Evolutionary conservation across 2,797 vertebrate genomes (phyloP).

Genomic region (Tapirus indicus): DNA sequence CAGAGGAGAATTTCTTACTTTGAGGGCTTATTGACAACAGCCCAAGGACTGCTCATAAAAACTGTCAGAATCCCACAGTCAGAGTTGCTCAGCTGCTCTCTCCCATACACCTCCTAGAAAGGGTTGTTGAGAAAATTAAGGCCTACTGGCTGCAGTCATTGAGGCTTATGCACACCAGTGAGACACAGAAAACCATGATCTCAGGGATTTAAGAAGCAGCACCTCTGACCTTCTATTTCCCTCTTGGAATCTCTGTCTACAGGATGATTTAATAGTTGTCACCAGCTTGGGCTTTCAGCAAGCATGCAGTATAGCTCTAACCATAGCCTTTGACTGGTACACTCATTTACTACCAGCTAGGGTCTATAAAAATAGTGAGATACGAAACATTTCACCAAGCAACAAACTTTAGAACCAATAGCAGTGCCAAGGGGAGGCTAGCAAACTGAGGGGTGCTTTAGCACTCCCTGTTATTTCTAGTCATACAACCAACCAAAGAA

Average conservation of each 20-base stretch:
- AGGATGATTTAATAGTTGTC: constrained; percentile 67
- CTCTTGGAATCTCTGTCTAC: constrained; percentile 28
- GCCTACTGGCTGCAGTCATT: neutral
- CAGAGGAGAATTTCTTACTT: constrained; percentile 6
- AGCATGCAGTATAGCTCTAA: neutral
- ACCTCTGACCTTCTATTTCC: constrained; percentile 36
- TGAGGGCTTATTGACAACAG: constrained; percentile 21
- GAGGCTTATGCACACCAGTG: neutral
- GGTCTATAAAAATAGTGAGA: constrained; percentile 56
- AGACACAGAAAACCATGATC: constrained; percentile 44
- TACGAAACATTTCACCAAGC: neutral
- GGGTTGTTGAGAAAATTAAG: constrained; percentile 21
- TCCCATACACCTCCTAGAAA: neutral
- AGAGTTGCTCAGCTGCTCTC: neutral
- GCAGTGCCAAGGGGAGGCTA: neutral
- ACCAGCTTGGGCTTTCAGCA: neutral
- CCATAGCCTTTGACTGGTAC: constrained; percentile 3
- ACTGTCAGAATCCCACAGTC: neutral
- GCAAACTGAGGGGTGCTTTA: neutral
- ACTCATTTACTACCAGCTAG: constrained; percentile 53
- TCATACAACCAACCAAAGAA: neutral
- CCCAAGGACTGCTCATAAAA: constrained; percentile 47
- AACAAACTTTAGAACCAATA: constrained; percentile 23
- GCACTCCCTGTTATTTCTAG: neutral
- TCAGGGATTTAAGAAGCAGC: constrained; percentile 34